Base-by-base conservation (phyloP, 1,140 invertebrate species). In the Diachasma alloeum region DNA sequence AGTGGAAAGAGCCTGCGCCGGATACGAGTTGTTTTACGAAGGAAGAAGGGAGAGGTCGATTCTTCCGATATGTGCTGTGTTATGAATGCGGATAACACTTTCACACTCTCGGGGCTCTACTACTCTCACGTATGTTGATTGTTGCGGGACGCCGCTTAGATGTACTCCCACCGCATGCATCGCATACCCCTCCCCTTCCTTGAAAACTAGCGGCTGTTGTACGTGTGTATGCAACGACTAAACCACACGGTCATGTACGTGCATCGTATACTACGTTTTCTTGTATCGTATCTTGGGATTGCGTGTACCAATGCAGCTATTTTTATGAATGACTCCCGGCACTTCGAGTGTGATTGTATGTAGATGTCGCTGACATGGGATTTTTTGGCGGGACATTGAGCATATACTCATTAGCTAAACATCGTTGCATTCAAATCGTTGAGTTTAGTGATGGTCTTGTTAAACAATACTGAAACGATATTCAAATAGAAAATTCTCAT, bases 271-370 rank as follows among this genome's bases (percentile, higher is more conserved):
- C 13, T 72, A 59, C 39, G 37, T 26, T 24, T 76, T 17, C 70
- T 59, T 59, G 67, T 71, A 48, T 76, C 68, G 67, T 72, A 74
- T 66, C 73, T 26, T 24, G 2, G 46, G 69, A 13, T 67, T 39
- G 77, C 72, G 83, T 83, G 75, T 79, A 78, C 66, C 10, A 53
- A 53, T 53, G 76, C 81, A 78, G 82, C 83, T 84, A 86, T 86
- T 86, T 86, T 86, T 85, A 85, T 86, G 85, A 86, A 86, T 86
- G 85, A 82, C 84, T 85, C 79, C 79, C 73, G 8, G 36, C 26
- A 13, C 19, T 66, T 17, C 19, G 68, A 68, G 59, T 75, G 70
- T 63, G 10, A 63, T 63, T 31, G 59, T 63, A 13, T 15, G 24
- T 63, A 63, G 59, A 63, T 63, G 59, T 4, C 59, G 19, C 24